phyloP scores from a whole-genome alignment of 2,888 invertebrate species.

The Mythimna ferrago region DNA sequence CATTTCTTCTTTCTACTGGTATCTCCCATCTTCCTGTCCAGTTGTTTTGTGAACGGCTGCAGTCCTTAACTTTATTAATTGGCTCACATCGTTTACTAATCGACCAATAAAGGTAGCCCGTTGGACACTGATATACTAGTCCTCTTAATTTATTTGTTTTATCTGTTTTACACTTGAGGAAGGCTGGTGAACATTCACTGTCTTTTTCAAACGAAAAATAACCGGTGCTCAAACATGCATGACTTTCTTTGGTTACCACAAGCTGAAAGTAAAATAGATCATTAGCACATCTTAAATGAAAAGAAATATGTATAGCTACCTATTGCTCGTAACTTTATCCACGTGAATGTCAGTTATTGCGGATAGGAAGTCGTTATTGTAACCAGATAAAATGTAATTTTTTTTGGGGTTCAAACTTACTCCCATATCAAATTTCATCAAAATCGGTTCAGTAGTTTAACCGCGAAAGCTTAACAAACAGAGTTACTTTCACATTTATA shows the following conservation, averaged over 20 bases:
- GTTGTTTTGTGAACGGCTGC: conserved; percentile 83
- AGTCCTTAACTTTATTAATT: conserved; percentile 91
- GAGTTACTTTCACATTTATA: not conserved
- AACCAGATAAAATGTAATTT: no score
- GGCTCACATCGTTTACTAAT: conserved; percentile 95
- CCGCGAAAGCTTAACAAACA: no score
- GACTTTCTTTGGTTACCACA: conserved; percentile 87
- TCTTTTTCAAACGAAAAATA: conserved; percentile 92
- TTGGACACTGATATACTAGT: conserved; percentile 94
- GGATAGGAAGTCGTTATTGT: no score
- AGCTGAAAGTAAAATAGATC: conserved; percentile 88
- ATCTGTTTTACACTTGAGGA: conserved; percentile 92
- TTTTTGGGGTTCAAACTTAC: no score
- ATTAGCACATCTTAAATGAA: not conserved
- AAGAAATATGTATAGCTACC: no score
- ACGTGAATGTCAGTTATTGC: no score
- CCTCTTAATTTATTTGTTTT: conserved; percentile 91
- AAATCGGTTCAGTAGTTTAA: no score
- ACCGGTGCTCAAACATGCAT: conserved; percentile 93
- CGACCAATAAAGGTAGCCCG: conserved; percentile 94
- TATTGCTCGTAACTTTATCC: no score
- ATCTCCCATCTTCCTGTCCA: conserved; percentile 90
- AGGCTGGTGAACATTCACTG: conserved; percentile 93
- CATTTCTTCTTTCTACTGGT: conserved; percentile 89
- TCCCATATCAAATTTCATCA: no score